phyloP scores from a whole-genome alignment of 2,113 vertebrate genomes.

The Opisthocomus hoazin region DNA sequence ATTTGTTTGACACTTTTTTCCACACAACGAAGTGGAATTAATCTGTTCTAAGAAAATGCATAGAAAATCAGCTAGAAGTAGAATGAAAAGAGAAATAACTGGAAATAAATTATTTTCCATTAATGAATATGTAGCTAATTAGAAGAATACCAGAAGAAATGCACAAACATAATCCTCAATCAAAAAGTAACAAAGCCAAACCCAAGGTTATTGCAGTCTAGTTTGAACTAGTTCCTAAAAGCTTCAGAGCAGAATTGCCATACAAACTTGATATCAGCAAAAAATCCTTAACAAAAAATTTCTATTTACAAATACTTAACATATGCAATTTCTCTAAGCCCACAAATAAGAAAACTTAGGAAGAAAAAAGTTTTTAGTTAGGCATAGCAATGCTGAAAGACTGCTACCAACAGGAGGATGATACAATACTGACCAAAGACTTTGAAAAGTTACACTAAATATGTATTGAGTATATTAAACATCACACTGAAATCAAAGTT shows the following conservation, averaged over 20 bases:
- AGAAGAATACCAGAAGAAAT: neutral
- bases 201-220: rapidly evolving
- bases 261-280: neutral
- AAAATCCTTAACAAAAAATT: neutral
- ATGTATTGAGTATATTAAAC: neutral
- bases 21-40: rapidly evolving
- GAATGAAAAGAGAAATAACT: neutral
- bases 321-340: neutral
- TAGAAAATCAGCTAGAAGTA: neutral
- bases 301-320: neutral
- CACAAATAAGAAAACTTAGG: neutral
- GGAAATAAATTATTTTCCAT: neutral
- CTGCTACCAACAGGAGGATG: neutral
- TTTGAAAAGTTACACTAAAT: neutral
- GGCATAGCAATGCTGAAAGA: neutral
- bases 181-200: neutral
- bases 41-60: neutral
- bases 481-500: neutral
- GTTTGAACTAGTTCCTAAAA: neutral
- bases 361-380: neutral
- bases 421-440: neutral
- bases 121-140: neutral
- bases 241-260: neutral
- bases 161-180: neutral
- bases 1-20: neutral